phyloP scores from a whole-genome alignment of 1,140 invertebrate species.

The Eubasilissa regina region DNA sequence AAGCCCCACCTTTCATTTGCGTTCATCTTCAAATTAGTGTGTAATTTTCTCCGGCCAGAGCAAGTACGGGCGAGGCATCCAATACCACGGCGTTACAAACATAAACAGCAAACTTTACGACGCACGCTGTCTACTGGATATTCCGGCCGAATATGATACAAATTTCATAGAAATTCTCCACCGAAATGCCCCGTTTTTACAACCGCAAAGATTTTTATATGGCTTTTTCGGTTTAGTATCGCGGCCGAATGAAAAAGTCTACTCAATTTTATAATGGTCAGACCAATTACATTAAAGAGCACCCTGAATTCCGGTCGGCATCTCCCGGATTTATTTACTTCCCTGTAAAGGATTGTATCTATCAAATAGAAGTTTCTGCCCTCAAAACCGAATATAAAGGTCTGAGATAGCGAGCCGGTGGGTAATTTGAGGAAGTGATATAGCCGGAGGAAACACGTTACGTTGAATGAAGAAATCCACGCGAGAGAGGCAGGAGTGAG shows the following conservation, averaged over 20 bases:
- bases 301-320: slow-evolving; percentile 4
- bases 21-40: slow-evolving; percentile 26
- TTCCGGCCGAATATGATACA: slow-evolving; percentile 25
- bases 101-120: slow-evolving; percentile 45
- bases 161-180: slow-evolving; percentile 29
- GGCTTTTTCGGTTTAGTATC: slow-evolving; percentile 10
- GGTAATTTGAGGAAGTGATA: slow-evolving; percentile 49
- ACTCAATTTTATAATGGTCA: slow-evolving; percentile 59
- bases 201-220: slow-evolving; percentile 27
- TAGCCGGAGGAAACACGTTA: neutral
- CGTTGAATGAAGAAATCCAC: neutral
- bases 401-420: slow-evolving; percentile 32
- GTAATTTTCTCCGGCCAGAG: slow-evolving; percentile 27
- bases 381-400: slow-evolving; percentile 54
- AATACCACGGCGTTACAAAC: slow-evolving; percentile 12
- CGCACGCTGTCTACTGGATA: slow-evolving; percentile 27
- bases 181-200: neutral
- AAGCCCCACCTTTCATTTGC: slow-evolving; percentile 43
- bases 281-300: slow-evolving; percentile 57
- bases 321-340: slow-evolving; percentile 59
- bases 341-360: slow-evolving; percentile 57
- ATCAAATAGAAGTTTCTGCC: slow-evolving; percentile 54
- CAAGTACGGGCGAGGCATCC: slow-evolving; percentile 14
- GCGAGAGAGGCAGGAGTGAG: neutral
- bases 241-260: slow-evolving; percentile 20